Conservation (phyloP, 2,888 invertebrate species). For the Biston betularia region DNA sequence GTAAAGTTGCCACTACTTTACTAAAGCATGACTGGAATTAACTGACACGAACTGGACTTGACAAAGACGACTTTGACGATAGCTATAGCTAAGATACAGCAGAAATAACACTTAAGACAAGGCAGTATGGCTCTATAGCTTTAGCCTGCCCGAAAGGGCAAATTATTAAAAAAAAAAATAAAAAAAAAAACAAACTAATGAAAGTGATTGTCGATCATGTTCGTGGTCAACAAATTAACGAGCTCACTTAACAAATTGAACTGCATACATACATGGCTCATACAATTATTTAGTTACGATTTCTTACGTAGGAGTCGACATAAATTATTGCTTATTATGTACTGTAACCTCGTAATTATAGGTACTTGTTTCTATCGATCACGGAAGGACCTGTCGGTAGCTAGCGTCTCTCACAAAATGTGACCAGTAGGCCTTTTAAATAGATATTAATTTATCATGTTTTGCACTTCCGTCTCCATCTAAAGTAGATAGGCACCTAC, state of each 20-base stretch:
- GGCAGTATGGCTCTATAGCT: too few species aligned
- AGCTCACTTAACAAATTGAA: slow-evolving; percentile 31
- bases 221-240: slow-evolving; percentile 35
- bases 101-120: too few species aligned
- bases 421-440: slow-evolving; percentile 29
- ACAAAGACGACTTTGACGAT: too few species aligned
- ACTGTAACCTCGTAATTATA: slow-evolving; percentile 28
- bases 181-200: background rate
- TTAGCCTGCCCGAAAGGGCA: too few species aligned
- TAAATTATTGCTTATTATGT: slow-evolving; percentile 34
- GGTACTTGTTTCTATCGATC: slow-evolving; percentile 31
- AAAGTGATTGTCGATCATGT: background rate
- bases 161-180: too few species aligned
- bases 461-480: slow-evolving; percentile 26
- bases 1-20: too few species aligned
- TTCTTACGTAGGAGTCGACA: slow-evolving; percentile 30
- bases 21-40: too few species aligned
- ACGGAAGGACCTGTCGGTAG: slow-evolving; percentile 39
- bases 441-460: slow-evolving; percentile 27
- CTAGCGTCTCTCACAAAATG: slow-evolving; percentile 21
- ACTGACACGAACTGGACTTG: too few species aligned
- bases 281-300: slow-evolving; percentile 29
- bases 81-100: too few species aligned
- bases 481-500: background rate
- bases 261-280: slow-evolving; percentile 27